Evolutionary conservation across 2,797 vertebrate genomes (phyloP).

Genomic region (Staurois parvus): DNA sequence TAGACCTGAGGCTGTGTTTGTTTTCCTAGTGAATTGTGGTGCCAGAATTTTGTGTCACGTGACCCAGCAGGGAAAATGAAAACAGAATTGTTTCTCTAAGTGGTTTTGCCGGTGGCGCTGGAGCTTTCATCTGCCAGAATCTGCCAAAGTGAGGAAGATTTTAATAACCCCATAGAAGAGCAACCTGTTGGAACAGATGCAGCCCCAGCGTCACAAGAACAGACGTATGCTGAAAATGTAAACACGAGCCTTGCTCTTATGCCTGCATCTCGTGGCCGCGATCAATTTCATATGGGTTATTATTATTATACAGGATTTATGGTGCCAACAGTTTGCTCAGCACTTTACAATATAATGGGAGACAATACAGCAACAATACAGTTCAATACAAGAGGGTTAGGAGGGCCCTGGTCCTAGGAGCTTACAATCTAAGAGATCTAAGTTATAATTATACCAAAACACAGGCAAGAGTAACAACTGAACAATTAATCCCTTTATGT

Average conservation of each 20-base stretch:
- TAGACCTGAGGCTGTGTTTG: neutral
- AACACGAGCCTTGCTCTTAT: neutral
- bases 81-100: neutral
- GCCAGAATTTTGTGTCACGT: neutral
- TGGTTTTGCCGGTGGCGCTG: neutral
- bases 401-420: no score
- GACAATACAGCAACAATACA: no score
- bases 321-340: no score
- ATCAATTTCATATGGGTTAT: neutral
- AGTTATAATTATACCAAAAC: neutral
- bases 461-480: neutral
- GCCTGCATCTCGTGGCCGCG: neutral
- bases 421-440: no score
- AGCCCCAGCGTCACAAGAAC: neutral
- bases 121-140: neutral
- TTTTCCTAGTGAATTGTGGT: neutral
- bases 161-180: slow-evolving; percentile 5
- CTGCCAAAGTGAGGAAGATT: slow-evolving; percentile 10
- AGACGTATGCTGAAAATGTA: slow-evolving; percentile 24
- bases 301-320: no score
- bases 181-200: slow-evolving; percentile 43
- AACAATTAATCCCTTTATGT: neutral
- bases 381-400: no score
- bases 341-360: no score
- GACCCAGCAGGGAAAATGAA: neutral